phyloP scores from a whole-genome alignment of 2,888 invertebrate genomes.

The Lamellibrachia columna region DNA sequence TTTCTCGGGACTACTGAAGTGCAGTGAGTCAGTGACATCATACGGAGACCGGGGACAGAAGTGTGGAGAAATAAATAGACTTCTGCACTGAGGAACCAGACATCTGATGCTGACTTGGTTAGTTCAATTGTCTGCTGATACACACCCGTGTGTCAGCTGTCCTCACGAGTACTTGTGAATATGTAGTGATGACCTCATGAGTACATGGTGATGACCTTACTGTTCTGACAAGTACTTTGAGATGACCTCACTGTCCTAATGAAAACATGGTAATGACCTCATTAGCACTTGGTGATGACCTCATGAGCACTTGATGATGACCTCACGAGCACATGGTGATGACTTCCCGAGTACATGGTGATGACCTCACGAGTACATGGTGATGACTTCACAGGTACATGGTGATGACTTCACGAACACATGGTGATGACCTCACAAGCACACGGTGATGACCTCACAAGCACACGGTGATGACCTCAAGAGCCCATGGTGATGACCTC shows the following conservation, averaged over 20 bases:
- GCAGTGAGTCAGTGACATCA: neutral
- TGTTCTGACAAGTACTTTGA: neutral
- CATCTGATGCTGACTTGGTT: neutral
- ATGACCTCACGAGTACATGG: conserved; percentile 7
- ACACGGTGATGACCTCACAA: neutral
- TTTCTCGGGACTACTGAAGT: no score
- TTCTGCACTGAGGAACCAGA: neutral
- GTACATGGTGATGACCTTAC: neutral
- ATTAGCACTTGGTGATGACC: neutral
- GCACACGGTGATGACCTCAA: conserved; percentile 16
- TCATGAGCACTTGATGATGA: no score
- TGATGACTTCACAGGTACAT: neutral
- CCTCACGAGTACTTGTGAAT: neutral
- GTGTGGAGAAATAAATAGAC: neutral
- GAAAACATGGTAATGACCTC: neutral
- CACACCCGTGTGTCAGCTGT: neutral
- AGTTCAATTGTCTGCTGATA: neutral
- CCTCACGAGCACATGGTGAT: no score
- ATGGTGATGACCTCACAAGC: neutral
- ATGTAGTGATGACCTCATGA: neutral
- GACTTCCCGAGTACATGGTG: neutral
- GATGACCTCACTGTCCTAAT: neutral
- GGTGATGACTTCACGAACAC: neutral
- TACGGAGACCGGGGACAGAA: neutral
- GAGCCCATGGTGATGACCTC: neutral